These are phyloP conservation scores for Mus minutoides DNA, from an alignment of 2,797 vertebrate genomes.

Conservation along the genomic window DNA sequence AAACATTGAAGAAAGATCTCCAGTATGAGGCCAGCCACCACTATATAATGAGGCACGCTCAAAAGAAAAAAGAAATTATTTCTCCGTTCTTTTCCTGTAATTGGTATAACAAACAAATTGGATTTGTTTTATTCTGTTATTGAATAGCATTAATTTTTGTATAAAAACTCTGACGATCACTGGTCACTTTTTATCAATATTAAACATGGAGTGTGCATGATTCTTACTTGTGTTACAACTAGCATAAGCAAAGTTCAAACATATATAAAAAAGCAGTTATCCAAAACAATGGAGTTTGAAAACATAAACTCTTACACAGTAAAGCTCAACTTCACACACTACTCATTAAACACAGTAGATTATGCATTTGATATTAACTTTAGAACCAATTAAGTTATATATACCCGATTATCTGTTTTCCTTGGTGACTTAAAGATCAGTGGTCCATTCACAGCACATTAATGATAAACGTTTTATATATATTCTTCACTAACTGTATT, in stretches of 20 bases:
- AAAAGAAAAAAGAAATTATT: not conserved
- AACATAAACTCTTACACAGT: slow-evolving; percentile 21
- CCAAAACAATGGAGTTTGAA: not conserved
- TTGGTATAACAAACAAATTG: not conserved
- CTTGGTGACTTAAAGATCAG: slow-evolving; percentile 43
- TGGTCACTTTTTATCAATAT: not conserved
- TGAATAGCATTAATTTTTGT: not conserved
- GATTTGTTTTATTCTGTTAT: slow-evolving; percentile 28
- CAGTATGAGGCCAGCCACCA: not conserved
- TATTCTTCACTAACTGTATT: slow-evolving; percentile 58
- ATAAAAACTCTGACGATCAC: not conserved
- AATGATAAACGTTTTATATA: slow-evolving; percentile 61
- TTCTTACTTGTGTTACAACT: not conserved
- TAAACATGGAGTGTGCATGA: not conserved
- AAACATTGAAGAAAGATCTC: not conserved
- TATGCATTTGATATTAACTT: slow-evolving; percentile 48
- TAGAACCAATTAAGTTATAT: slow-evolving; percentile 53
- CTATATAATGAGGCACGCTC: not conserved
- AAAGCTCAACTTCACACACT: not conserved
- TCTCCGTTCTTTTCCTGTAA: not conserved
- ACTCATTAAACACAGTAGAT: slow-evolving; percentile 17
- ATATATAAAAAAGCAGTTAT: not conserved
- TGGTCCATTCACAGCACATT: slow-evolving; percentile 49
- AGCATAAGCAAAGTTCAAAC: not conserved
- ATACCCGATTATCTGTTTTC: slow-evolving; percentile 56